phyloP scores from a whole-genome alignment of 2,113 vertebrate species.

The Datnioides undecimradiatus region DNA sequence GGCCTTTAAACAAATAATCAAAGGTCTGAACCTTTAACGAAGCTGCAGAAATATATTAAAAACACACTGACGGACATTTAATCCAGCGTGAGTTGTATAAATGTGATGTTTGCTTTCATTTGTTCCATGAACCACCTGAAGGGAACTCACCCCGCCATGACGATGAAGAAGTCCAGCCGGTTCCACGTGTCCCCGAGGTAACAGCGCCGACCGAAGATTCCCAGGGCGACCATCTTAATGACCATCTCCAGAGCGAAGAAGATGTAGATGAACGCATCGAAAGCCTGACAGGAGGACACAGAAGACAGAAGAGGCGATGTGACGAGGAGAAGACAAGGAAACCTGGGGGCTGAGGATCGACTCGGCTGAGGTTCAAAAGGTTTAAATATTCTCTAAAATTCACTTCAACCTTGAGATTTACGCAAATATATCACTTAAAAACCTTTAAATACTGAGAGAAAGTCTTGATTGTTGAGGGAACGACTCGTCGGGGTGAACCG shows the following conservation, averaged over 20 bases:
- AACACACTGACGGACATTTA: neutral
- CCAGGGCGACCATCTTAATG: slow-evolving; percentile 96
- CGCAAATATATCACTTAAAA: too few species aligned
- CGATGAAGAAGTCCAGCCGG: slow-evolving; percentile 97
- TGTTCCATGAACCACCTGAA: neutral
- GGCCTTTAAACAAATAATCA: slow-evolving; percentile 35
- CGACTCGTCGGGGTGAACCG: too few species aligned
- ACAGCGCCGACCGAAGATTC: slow-evolving; percentile 95
- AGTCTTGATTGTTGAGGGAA: too few species aligned
- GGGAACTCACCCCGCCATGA: slow-evolving; percentile 92
- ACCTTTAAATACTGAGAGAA: too few species aligned
- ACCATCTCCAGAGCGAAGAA: slow-evolving; percentile 99
- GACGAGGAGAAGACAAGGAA: neutral
- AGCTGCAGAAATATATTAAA: neutral
- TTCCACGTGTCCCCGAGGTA: slow-evolving; percentile 99
- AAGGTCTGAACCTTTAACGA: slow-evolving; percentile 25
- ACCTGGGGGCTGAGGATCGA: too few species aligned
- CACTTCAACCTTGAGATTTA: too few species aligned
- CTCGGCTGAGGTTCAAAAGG: too few species aligned
- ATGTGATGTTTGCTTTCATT: neutral
- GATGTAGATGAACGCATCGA: slow-evolving; percentile 85
- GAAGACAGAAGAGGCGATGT: slow-evolving; percentile 11
- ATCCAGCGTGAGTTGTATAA: neutral
- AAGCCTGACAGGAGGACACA: slow-evolving; percentile 68
- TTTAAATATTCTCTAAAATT: too few species aligned